Conservation (phyloP, 2,888 invertebrate species). For the Cephus spinipes region DNA sequence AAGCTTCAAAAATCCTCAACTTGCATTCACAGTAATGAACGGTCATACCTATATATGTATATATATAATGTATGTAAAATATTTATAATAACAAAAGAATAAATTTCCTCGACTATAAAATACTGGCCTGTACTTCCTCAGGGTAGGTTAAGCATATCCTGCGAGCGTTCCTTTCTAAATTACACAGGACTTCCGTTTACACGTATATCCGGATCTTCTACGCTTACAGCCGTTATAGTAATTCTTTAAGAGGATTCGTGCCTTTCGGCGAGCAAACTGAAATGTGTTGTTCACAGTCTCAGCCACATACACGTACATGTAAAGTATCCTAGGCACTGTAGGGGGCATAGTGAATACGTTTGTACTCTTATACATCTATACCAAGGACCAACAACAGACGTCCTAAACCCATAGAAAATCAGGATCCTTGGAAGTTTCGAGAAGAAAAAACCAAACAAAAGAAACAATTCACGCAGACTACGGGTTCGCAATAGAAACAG, state of each 20-base stretch:
- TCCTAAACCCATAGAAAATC: constrained; percentile 5
- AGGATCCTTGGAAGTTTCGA: background rate
- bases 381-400: background rate
- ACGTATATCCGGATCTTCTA: background rate
- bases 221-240: background rate
- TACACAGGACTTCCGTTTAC: background rate
- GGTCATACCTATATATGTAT: background rate
- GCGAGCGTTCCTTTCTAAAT: background rate
- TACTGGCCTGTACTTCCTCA: background rate
- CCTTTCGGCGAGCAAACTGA: background rate
- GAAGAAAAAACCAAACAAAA: constrained; percentile 1
- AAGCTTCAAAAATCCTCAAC: background rate
- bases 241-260: background rate
- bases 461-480: background rate
- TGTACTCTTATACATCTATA: background rate
- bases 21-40: background rate
- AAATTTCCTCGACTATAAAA: background rate
- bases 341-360: background rate
- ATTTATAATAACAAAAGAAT: background rate
- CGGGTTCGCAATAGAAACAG: background rate
- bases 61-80: background rate
- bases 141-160: background rate
- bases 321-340: background rate
- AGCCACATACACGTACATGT: background rate
- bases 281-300: background rate